Evolutionary conservation across 1,140 invertebrate genomes (phyloP), one percentile per base, ranked within the genome.

Genomic region (Aphaenogaster ashmeadi): DNA sequence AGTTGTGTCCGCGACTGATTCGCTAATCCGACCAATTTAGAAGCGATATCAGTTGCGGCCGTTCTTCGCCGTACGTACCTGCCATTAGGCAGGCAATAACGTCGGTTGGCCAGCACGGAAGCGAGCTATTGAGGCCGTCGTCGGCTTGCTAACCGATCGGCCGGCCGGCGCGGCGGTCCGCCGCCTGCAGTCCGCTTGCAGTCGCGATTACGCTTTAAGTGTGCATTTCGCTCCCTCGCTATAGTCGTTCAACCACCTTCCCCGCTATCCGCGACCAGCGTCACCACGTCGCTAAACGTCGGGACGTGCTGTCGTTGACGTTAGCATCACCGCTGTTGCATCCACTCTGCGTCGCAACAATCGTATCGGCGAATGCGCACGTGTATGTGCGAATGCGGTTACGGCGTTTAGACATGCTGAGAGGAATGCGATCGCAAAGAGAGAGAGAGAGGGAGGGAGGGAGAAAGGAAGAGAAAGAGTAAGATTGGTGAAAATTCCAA

Each of bases 91-190:
- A 62, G 58, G 90, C 84, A 88, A 91, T 91, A 91, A 91, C 80
- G 88, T 52, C 80, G 81, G 66, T 58, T 64, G 86, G 69, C 54
- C 75, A 44, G 84, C 88, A 89, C 90, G 90, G 90, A 91, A 91
- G 86, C 90, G 86, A 91, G 90, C 90, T 91, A 91, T 91, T 91
- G 88, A 91, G 90, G 90, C 88, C 90, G 90, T 91, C 90, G 90
- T 88, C 87, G 90, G 90, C 90, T 91, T 91, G 60, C 80, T 47
- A 88, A 81, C 75, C 74, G 80, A 78, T 50, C 66, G 66, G 41
- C 41, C 64, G 66, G 41, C 33, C 41, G 41, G 88, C 58, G n/a
- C 71, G 79, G 80, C 77, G 64, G 64, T 67, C 58, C 41, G 18
- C 44, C 86, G 89, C 88, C 89, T 84, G 85, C 83, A 91, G 77